Conservation (phyloP, 1,140 invertebrate species). For the Achroia grisella region DNA sequence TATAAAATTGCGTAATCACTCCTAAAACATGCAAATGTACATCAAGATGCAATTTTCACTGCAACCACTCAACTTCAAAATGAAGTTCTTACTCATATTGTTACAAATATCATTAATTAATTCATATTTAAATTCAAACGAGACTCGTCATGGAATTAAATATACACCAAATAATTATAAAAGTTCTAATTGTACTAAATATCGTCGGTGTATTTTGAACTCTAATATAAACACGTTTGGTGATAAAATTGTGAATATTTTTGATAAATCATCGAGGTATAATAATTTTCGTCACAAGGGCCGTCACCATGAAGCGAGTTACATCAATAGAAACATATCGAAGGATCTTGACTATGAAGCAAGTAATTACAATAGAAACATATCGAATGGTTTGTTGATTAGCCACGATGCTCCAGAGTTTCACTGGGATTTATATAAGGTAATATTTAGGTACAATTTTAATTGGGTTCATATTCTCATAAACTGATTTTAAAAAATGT, state of each 20-base stretch:
- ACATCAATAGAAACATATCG: no score
- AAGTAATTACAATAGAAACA: no score
- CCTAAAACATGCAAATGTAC: no score
- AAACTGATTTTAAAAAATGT: no score
- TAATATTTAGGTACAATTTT: conserved; percentile 8
- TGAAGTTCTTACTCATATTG: conserved; percentile 7
- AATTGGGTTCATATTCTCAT: no score
- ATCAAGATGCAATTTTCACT: not conserved
- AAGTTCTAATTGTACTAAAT: conserved; percentile 6
- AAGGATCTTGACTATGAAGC: no score
- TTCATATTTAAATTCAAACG: conserved; percentile 17
- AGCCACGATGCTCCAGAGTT: conserved; percentile 25
- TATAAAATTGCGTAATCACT: no score
- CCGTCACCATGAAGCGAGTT: no score
- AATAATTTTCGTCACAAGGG: conserved; percentile 29
- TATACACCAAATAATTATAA: conserved; percentile 23
- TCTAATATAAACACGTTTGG: conserved; percentile 18
- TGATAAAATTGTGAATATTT: conserved; percentile 20
- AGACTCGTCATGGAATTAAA: conserved; percentile 29
- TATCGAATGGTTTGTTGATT: conserved; percentile 28
- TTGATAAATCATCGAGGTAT: conserved; percentile 26
- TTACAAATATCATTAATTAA: conserved; percentile 19
- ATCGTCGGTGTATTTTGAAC: conserved; percentile 12
- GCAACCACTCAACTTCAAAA: not conserved
- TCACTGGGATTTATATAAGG: conserved; percentile 52